Evolutionary conservation across 2,113 vertebrate genomes (phyloP).

Genomic region (Paracanthobrama guichenoti): DNA sequence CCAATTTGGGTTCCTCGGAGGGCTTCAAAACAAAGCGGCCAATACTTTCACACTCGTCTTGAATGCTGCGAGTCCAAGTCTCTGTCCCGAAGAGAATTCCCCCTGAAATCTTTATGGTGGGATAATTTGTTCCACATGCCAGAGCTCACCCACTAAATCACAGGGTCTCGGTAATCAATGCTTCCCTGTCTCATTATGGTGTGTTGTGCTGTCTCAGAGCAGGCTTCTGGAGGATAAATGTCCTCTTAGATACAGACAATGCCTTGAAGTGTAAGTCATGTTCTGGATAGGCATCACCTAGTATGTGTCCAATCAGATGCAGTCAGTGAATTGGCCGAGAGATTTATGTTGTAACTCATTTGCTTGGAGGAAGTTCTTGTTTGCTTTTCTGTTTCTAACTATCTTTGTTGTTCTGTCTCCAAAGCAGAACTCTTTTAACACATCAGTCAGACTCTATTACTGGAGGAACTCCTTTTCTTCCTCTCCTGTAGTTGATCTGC

Average conservation of each 20-base stretch:
- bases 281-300: slow-evolving; percentile 18
- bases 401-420: slow-evolving; percentile 34
- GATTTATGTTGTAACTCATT: neutral
- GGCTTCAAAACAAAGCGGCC: slow-evolving; percentile 32
- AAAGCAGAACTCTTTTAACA: slow-evolving; percentile 33
- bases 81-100: slow-evolving; percentile 40
- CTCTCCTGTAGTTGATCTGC: neutral
- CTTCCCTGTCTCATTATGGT: slow-evolving; percentile 54
- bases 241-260: slow-evolving; percentile 40
- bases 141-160: slow-evolving; percentile 57
- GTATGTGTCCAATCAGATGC: slow-evolving; percentile 21
- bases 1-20: slow-evolving; percentile 21
- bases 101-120: slow-evolving; percentile 56
- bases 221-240: slow-evolving; percentile 51
- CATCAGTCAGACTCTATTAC: neutral
- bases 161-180: slow-evolving; percentile 55
- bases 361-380: slow-evolving; percentile 13
- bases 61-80: slow-evolving; percentile 29
- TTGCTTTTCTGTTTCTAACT: slow-evolving; percentile 36
- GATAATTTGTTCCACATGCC: slow-evolving; percentile 65
- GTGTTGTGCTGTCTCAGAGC: slow-evolving; percentile 52
- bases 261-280: neutral
- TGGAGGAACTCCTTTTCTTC: neutral
- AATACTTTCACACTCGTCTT: slow-evolving; percentile 48
- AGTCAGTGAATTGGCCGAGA: slow-evolving; percentile 12